These are phyloP conservation scores for Cebuella pygmaea DNA, from an alignment of 2,797 vertebrate genomes.

Conservation along the genomic window DNA sequence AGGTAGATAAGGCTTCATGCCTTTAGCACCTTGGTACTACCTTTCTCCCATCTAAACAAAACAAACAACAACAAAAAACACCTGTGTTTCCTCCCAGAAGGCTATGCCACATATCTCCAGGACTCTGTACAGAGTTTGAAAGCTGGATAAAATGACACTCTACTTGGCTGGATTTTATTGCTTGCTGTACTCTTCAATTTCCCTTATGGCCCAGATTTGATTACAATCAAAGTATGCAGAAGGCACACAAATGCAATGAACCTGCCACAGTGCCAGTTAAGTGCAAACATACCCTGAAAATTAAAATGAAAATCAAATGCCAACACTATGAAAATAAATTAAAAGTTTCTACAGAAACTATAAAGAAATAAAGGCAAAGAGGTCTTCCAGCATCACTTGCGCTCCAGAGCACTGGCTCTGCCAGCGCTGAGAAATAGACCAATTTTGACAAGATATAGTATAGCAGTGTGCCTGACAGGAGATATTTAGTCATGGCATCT, in stretches of 20 bases:
- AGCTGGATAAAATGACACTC: slow-evolving; percentile 28
- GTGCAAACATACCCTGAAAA: slow-evolving; percentile 81
- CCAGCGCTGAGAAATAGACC: slow-evolving; percentile 75
- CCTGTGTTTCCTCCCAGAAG: slow-evolving; percentile 28
- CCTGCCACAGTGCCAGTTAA: slow-evolving; percentile 80
- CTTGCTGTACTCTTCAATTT: slow-evolving; percentile 66
- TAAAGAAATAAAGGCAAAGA: slow-evolving; percentile 23
- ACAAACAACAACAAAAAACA: too few species aligned
- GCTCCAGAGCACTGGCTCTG: too few species aligned
- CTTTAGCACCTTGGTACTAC: neutral
- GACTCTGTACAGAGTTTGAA: slow-evolving; percentile 51
- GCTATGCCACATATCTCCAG: slow-evolving; percentile 15
- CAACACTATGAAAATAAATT: slow-evolving; percentile 78
- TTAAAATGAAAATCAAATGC: slow-evolving; percentile 85
- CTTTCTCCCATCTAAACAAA: neutral
- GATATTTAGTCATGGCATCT: slow-evolving; percentile 90
- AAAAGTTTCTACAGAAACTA: slow-evolving; percentile 78
- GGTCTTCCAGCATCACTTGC: too few species aligned
- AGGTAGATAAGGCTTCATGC: slow-evolving; percentile 11
- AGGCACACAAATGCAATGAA: slow-evolving; percentile 78
- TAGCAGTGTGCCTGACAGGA: slow-evolving; percentile 75
- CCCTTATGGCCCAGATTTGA: slow-evolving; percentile 75
- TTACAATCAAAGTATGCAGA: slow-evolving; percentile 77
- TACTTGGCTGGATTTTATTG: slow-evolving; percentile 63
- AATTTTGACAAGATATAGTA: slow-evolving; percentile 77